A percentile compares a stretch with the other conserved stretches of the same genome.
Conservation (phyloP, 2,888 invertebrate genomes). For the Drosophila pegasa region DNA sequence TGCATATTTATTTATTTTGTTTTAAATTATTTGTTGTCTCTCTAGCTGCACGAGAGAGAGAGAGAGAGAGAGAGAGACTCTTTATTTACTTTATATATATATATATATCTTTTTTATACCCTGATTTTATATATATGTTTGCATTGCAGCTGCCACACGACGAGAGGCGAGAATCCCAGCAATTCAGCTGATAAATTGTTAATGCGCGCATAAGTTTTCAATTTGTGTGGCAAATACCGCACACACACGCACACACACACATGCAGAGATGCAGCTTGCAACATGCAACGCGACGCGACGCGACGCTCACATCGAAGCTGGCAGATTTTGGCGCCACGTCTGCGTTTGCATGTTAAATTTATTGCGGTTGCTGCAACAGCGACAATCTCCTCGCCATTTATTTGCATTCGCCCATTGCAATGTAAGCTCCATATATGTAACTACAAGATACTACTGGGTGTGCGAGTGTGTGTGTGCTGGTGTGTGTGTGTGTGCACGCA, state of each 20-base stretch:
- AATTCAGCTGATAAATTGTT: constrained; percentile 76
- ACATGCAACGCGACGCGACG: constrained; percentile 37
- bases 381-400: constrained; percentile 74
- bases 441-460: constrained; percentile 19
- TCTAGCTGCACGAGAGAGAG: constrained; percentile 29
- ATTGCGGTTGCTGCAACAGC: constrained; percentile 64
- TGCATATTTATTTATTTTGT: constrained; percentile 40
- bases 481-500: constrained; percentile 37
- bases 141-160: constrained; percentile 57
- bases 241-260: constrained; percentile 21
- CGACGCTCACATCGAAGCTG: constrained; percentile 67
- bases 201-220: constrained; percentile 79
- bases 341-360: constrained; percentile 70
- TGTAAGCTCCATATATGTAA: constrained; percentile 50
- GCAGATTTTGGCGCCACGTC: constrained; percentile 75
- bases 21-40: constrained; percentile 58
- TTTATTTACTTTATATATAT: constrained; percentile 17
- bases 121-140: constrained; percentile 26
- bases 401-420: constrained; percentile 73
- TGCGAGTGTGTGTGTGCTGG: constrained; percentile 12
- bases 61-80: no score
- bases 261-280: constrained; percentile 52
- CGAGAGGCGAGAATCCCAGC: constrained; percentile 56
- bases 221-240: constrained; percentile 74
- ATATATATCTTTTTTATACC: constrained; percentile 1